These are phyloP conservation scores for Stenchaetothrips biformis DNA, from an alignment of 2,888 invertebrate genomes.

Conservation along the genomic window DNA sequence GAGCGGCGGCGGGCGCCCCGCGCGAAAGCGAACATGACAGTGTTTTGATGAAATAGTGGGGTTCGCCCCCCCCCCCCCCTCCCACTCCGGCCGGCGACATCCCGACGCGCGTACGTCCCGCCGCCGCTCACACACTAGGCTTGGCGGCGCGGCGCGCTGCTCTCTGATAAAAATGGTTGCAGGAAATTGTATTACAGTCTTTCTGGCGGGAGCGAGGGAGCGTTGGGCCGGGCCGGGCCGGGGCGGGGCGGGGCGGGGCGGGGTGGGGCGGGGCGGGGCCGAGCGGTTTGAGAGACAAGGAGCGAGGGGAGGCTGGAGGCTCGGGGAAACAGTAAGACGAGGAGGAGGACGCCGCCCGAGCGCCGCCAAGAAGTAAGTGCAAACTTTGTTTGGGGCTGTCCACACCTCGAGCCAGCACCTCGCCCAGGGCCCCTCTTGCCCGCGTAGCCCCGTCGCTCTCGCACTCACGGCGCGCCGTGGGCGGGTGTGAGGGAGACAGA, in stretches of 20 bases:
- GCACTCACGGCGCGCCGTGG: too few relatives aligned
- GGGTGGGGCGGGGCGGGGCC: background rate
- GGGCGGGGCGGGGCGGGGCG: background rate
- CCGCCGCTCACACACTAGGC: background rate
- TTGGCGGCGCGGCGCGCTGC: background rate
- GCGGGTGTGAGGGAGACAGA: too few relatives aligned
- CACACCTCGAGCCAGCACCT: background rate
- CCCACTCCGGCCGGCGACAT: background rate
- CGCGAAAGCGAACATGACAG: slow-evolving; percentile 14
- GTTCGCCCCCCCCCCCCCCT: background rate
- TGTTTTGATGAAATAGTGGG: slow-evolving; percentile 19
- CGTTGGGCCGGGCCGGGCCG: too few relatives aligned
- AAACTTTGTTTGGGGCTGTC: slow-evolving; percentile 18
- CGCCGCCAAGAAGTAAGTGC: background rate
- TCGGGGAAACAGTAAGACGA: background rate
- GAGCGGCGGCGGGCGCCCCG: background rate
- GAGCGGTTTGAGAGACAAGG: background rate
- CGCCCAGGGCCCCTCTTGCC: background rate
- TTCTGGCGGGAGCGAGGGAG: background rate
- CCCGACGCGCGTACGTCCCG: background rate
- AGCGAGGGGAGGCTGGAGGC: background rate
- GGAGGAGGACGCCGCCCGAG: background rate
- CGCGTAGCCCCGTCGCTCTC: too few relatives aligned
- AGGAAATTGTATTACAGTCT: slow-evolving; percentile 22
- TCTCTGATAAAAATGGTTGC: slow-evolving; percentile 14